Evolutionary conservation across 2,113 vertebrate genomes (phyloP).

Genomic region (Dicentrarchus labrax): DNA sequence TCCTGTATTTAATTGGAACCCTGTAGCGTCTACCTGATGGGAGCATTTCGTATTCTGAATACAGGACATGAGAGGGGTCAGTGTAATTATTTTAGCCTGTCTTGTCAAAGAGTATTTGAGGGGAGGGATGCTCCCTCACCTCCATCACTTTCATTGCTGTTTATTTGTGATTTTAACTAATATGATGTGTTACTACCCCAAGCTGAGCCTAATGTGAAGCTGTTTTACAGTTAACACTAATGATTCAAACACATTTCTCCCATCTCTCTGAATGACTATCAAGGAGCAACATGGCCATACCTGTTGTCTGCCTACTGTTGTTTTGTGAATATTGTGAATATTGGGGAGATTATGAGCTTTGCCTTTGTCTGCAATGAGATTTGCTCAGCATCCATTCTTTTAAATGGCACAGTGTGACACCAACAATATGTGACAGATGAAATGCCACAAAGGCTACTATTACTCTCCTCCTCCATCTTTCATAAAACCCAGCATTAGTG

Average conservation of each 20-base stretch:
- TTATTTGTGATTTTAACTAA: too few relatives aligned
- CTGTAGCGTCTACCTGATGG: too few relatives aligned
- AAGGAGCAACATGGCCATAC: slow-evolving; percentile 19
- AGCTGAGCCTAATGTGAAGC: not conserved
- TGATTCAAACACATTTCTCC: not conserved
- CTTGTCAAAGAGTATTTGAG: too few relatives aligned
- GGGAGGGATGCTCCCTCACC: too few relatives aligned
- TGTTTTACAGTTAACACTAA: slow-evolving; percentile 1
- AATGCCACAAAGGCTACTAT: slow-evolving; percentile 45
- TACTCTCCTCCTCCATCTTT: slow-evolving; percentile 43
- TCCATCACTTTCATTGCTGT: too few relatives aligned
- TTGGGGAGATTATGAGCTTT: slow-evolving; percentile 22
- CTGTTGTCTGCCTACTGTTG: slow-evolving; percentile 27
- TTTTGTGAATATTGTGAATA: slow-evolving; percentile 16
- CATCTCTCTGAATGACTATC: not conserved
- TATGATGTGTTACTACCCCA: too few relatives aligned
- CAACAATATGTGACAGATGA: slow-evolving; percentile 55
- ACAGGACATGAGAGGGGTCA: too few relatives aligned
- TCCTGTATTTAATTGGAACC: too few relatives aligned
- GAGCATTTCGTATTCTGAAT: too few relatives aligned
- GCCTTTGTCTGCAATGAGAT: slow-evolving; percentile 2
- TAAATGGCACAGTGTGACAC: slow-evolving; percentile 46
- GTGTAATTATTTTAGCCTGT: too few relatives aligned
- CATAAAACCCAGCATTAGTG: slow-evolving; percentile 54
- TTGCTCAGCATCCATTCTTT: slow-evolving; percentile 30